phyloP scores from a whole-genome alignment of 2,113 vertebrate genomes.

The Pelodiscus sinensis region DNA sequence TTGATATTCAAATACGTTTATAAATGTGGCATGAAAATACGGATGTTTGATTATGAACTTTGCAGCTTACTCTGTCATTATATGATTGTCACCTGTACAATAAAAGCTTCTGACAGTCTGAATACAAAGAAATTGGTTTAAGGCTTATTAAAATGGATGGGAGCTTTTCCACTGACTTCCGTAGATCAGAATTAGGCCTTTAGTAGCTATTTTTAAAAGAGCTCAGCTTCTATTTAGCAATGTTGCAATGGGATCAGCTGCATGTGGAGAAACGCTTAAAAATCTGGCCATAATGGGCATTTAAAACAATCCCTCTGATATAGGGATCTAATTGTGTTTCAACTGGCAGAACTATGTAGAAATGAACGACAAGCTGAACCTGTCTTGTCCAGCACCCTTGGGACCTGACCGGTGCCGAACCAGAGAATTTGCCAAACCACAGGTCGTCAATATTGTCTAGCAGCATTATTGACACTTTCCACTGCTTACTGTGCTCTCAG shows the following conservation, averaged over 20 bases:
- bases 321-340: not conserved
- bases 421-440: too few species aligned
- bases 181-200: not conserved
- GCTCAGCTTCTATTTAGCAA: not conserved
- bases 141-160: accelerated
- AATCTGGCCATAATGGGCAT: not conserved
- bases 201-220: not conserved
- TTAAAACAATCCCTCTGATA: not conserved
- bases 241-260: not conserved
- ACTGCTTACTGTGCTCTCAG: too few species aligned
- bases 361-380: too few species aligned
- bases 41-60: not conserved
- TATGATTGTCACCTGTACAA: not conserved
- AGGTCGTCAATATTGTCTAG: too few species aligned
- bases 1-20: not conserved
- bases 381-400: too few species aligned
- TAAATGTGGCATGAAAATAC: not conserved
- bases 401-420: too few species aligned
- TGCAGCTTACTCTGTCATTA: not conserved
- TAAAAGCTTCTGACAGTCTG: not conserved
- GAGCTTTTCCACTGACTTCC: not conserved
- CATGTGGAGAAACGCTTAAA: not conserved
- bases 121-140: not conserved
- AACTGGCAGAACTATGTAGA: not conserved
- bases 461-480: too few species aligned